Evolutionary conservation across 2,113 vertebrate genomes (phyloP).

Genomic region (Poecilia latipinna): DNA sequence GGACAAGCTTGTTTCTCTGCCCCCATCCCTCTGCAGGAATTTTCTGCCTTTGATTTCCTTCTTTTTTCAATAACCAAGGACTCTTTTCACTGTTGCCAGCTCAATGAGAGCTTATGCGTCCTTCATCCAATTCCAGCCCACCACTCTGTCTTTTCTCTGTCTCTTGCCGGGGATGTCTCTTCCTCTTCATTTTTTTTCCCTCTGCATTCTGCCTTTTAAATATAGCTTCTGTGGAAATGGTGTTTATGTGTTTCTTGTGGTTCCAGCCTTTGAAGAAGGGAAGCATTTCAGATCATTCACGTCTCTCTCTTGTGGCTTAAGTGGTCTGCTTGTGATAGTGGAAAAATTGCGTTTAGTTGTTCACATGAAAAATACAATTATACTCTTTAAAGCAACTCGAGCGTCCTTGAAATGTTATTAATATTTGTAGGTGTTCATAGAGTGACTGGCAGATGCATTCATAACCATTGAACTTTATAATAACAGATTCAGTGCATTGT

Average conservation of each 20-base stretch:
- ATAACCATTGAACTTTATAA: no score
- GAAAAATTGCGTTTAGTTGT: constrained; percentile 31
- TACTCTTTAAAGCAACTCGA: constrained; percentile 15
- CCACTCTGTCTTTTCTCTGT: constrained; percentile 39
- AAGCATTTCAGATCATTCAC: constrained; percentile 54
- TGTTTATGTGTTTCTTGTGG: constrained; percentile 57
- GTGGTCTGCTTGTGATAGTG: constrained; percentile 46
- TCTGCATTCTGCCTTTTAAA: constrained; percentile 58
- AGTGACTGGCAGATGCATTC: neutral
- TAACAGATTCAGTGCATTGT: no score
- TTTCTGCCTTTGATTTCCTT: constrained; percentile 73
- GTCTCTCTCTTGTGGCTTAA: constrained; percentile 38
- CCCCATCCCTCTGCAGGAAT: constrained; percentile 65
- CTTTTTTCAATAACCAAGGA: constrained; percentile 71
- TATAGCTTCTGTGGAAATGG: constrained; percentile 63
- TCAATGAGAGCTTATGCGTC: constrained; percentile 67
- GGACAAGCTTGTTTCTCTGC: constrained; percentile 64
- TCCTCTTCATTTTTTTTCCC: constrained; percentile 41
- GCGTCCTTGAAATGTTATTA: neutral
- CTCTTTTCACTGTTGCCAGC: constrained; percentile 73
- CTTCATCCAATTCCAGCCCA: constrained; percentile 73
- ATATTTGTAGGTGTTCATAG: constrained; percentile 14
- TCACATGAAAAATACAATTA: constrained; percentile 22
- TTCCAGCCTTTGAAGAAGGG: constrained; percentile 58
- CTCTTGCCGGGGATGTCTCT: constrained; percentile 41